Percentiles rank a stretch among this genome's conserved stretches.
These are phyloP conservation scores for Drosophila athabasca DNA, from an alignment of 1,140 invertebrate genomes.

Conservation along the genomic window DNA sequence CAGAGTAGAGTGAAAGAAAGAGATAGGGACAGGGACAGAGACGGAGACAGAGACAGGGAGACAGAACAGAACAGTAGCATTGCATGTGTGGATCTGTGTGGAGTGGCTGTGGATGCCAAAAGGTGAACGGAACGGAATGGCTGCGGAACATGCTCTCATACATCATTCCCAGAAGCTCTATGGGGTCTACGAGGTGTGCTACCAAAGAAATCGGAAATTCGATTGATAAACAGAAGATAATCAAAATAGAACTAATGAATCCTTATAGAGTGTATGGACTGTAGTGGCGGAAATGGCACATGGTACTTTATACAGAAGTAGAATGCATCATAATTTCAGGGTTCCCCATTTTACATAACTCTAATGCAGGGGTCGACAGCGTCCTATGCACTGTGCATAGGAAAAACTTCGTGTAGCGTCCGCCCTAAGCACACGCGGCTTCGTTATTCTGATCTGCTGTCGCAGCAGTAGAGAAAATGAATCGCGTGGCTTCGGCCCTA, in stretches of 20 bases:
- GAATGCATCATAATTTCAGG: too few relatives aligned
- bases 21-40: neutral
- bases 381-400: too few relatives aligned
- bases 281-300: too few relatives aligned
- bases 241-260: neutral
- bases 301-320: too few relatives aligned
- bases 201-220: neutral
- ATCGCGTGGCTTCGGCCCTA: too few relatives aligned
- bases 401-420: too few relatives aligned
- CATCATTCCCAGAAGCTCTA: constrained; percentile 36
- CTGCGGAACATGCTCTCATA: constrained; percentile 37
- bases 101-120: constrained; percentile 11
- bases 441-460: too few relatives aligned
- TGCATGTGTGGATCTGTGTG: constrained; percentile 51
- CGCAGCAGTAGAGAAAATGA: too few relatives aligned
- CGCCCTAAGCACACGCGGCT: too few relatives aligned
- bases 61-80: constrained; percentile 56
- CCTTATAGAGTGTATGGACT: too few relatives aligned
- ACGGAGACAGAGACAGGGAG: neutral
- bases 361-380: too few relatives aligned
- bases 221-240: neutral
- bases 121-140: constrained; percentile 17
- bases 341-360: too few relatives aligned
- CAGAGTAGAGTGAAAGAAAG: neutral
- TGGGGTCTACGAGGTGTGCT: constrained; percentile 14